A percentile compares a stretch with the other conserved stretches of the same genome.
Evolutionary conservation across 2,888 invertebrate genomes (phyloP).

Genomic region (Aporophyla lueneburgensis): DNA sequence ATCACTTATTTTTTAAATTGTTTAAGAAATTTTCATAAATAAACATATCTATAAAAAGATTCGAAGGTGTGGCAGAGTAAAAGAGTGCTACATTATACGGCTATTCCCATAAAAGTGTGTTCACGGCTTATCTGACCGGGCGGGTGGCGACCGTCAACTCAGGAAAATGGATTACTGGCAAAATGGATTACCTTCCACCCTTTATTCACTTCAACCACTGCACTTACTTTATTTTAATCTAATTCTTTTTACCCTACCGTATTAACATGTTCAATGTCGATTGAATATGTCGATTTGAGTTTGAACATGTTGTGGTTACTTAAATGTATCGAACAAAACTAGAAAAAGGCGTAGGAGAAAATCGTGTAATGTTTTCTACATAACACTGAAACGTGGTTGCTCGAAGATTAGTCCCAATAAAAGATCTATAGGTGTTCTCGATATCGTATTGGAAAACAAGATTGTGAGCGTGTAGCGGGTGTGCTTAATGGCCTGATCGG

Average conservation of each 20-base stretch:
- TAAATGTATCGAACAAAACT: slow-evolving; percentile 18
- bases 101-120: slow-evolving; percentile 43
- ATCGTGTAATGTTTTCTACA: slow-evolving; percentile 43
- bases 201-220: slow-evolving; percentile 45
- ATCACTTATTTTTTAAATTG: no score
- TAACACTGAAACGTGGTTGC: slow-evolving; percentile 61
- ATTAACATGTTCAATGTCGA: slow-evolving; percentile 4
- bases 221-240: slow-evolving; percentile 44
- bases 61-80: slow-evolving; percentile 16
- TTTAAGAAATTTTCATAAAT: background rate
- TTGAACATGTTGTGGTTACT: background rate
- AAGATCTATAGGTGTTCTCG: slow-evolving; percentile 60
- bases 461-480: slow-evolving; percentile 73
- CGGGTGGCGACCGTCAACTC: slow-evolving; percentile 53
- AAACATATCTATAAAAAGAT: slow-evolving; percentile 19
- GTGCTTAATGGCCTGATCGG: slow-evolving; percentile 73
- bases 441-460: slow-evolving; percentile 72
- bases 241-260: background rate
- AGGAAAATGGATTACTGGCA: slow-evolving; percentile 57
- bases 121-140: slow-evolving; percentile 52
- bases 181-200: slow-evolving; percentile 54
- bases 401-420: slow-evolving; percentile 58
- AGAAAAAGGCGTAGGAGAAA: slow-evolving; percentile 30
- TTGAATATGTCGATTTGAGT: slow-evolving; percentile 2
- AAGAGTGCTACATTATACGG: slow-evolving; percentile 28